Percentiles rank a stretch among this genome's conserved stretches.
Evolutionary conservation across 2,888 invertebrate genomes (phyloP).

Genomic region (Meiosimyza decipiens): DNA sequence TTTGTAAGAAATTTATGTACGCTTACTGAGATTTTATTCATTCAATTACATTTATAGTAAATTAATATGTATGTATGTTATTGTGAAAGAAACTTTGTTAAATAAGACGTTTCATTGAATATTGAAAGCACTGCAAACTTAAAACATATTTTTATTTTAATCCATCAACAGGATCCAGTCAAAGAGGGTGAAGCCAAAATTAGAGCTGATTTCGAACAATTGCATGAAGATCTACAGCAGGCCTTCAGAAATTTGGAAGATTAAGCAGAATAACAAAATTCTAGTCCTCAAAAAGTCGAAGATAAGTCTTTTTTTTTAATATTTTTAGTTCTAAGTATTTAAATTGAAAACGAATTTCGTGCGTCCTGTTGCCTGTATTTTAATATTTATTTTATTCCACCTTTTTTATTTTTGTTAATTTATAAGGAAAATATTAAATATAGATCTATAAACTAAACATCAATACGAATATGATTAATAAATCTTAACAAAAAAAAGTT

Average conservation of each 20-base stretch:
- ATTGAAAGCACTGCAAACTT: neutral
- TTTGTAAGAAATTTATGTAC: too few relatives aligned
- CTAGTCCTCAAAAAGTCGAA: slow-evolving; percentile 6
- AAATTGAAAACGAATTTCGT: slow-evolving; percentile 16
- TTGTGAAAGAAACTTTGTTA: neutral
- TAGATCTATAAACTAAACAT: slow-evolving; percentile 17
- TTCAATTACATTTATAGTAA: too few relatives aligned
- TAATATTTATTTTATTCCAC: slow-evolving; percentile 12
- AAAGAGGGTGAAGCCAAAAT: slow-evolving; percentile 98
- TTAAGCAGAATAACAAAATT: slow-evolving; percentile 68
- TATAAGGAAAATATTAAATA: slow-evolving; percentile 13
- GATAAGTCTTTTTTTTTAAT: slow-evolving; percentile 1
- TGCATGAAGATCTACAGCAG: slow-evolving; percentile 96
- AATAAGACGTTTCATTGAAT: neutral
- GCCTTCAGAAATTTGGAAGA: slow-evolving; percentile 99
- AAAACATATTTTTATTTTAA: neutral
- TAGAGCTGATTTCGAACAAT: slow-evolving; percentile 94
- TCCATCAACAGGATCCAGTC: slow-evolving; percentile 84
- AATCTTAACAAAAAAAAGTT: neutral
- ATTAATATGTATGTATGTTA: too few relatives aligned
- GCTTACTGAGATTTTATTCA: too few relatives aligned
- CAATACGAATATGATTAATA: slow-evolving; percentile 3
- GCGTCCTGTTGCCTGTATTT: slow-evolving; percentile 11
- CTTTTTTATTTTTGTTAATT: slow-evolving; percentile 9
- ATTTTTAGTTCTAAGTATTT: neutral